Evolutionary conservation across 92 coral and sea anemone genomes (phyloP), one percentile per base, ranked within the genome.

Genomic region (Epizoanthus scotinus): DNA sequence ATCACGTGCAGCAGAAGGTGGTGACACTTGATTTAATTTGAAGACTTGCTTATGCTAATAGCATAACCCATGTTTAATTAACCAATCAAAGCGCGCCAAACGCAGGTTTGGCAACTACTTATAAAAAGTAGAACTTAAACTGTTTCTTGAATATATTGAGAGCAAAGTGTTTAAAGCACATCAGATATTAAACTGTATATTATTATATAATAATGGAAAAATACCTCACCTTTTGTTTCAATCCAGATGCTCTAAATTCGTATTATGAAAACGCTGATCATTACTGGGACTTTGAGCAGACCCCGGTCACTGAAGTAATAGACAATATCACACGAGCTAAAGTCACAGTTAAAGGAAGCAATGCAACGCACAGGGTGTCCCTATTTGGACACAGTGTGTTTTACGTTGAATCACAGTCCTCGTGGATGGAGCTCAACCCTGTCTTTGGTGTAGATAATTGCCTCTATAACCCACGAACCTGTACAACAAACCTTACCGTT

Each of bases 221-320:
- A 38, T 34, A 29, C n/a, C 26, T 8, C 10, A 54, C 63, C 63
- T 20, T 15, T 21, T 58, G 20, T 58, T 56, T 29, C 61, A 29
- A 31, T 71, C 20, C 84, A 70, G 89, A 47, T 52, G 57, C 64
- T 19, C 24, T 73, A 28, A 64, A 60, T 20, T 18, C 42, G 3
- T 59, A 82, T 0, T 87, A 80, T 36, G 8, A 6, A 61, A 71
- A 18, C 2, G 80, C 89, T 5, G 70, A 75, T 38, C 94, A 90
- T 67, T 90, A 81, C 78, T 90, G 94, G 94, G 80, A 90, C 81
- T 90, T 90, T 78, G 89, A 90, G 8, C 91, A 90, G 64, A 42
- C 55, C 0, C 58, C 73, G 19, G 26, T 63, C 63, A 47, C 67
- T 21, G 22, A 67, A 36, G 81, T 87, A 26, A 26, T 29, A 59